These are phyloP conservation scores for Anas platyrhynchos DNA, from an alignment of 2,113 vertebrate genomes.

Conservation along the genomic window DNA sequence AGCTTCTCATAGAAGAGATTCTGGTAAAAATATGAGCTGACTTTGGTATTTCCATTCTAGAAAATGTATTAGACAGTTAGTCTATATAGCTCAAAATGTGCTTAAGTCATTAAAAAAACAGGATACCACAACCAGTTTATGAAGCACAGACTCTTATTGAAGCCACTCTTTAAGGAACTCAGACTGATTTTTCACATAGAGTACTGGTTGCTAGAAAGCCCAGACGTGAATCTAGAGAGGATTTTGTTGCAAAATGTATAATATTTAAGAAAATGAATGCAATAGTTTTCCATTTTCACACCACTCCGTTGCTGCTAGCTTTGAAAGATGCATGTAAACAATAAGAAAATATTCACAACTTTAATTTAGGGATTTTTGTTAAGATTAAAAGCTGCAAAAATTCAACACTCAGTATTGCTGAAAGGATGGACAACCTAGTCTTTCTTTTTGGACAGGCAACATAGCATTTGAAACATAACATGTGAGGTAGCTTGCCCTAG, in stretches of 20 bases:
- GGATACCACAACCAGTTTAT: slow-evolving; percentile 39
- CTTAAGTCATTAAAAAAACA: slow-evolving; percentile 12
- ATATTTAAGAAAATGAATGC: not conserved
- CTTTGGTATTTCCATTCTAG: slow-evolving; percentile 41
- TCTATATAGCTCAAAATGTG: slow-evolving; percentile 29
- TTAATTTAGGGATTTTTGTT: not conserved
- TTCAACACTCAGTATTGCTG: not conserved
- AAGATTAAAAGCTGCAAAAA: not conserved
- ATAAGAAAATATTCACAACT: not conserved
- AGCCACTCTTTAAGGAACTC: slow-evolving; percentile 7
- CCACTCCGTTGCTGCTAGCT: not conserved
- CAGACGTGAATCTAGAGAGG: rapidly evolving
- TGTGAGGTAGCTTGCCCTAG: not conserved
- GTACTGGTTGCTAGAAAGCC: slow-evolving; percentile 2
- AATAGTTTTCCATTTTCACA: not conserved
- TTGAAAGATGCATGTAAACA: not conserved
- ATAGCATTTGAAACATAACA: not conserved
- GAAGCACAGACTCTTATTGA: slow-evolving; percentile 17
- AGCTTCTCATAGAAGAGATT: not conserved
- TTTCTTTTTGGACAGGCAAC: not conserved
- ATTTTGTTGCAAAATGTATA: not conserved
- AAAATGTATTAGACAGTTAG: not conserved
- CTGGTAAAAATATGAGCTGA: not conserved
- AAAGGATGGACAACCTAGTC: not conserved
- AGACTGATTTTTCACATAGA: not conserved